These are phyloP conservation scores for Tupaia tana DNA, from an alignment of 2,113 vertebrate genomes.

Conservation along the genomic window DNA sequence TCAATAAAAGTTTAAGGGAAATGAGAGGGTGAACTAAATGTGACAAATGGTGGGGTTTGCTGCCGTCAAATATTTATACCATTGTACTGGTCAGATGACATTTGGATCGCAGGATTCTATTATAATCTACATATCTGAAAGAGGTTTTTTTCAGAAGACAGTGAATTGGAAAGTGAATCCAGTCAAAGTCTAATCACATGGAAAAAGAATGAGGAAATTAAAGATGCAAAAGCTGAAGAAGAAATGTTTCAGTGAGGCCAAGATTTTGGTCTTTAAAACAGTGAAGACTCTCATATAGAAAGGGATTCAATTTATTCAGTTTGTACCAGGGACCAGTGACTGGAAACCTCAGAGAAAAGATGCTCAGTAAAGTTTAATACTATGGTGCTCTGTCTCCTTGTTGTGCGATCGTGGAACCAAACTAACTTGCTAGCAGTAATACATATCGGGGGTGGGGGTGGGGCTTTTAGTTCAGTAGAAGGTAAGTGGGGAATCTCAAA, in stretches of 20 bases:
- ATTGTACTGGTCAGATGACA: not conserved
- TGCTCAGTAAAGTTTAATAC: no score
- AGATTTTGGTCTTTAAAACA: not conserved
- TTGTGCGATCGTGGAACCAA: no score
- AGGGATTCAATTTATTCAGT: not conserved
- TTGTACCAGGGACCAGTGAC: not conserved
- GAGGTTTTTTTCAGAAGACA: constrained; percentile 13
- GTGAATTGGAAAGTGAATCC: constrained; percentile 1
- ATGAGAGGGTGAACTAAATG: not conserved
- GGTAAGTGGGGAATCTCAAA: no score
- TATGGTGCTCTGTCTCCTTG: no score
- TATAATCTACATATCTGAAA: not conserved
- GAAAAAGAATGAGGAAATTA: constrained; percentile 12
- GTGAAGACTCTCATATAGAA: not conserved
- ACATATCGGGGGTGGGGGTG: no score
- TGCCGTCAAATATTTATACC: not conserved
- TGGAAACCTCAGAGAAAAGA: not conserved
- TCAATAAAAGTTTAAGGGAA: not conserved
- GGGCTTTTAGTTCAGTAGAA: not conserved
- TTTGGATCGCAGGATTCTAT: constrained; percentile 27
- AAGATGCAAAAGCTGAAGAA: not conserved
- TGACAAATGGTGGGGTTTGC: not conserved
- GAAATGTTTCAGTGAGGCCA: not conserved
- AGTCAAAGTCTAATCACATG: not conserved
- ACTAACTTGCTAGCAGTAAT: no score